Conservation (phyloP, 2,113 vertebrate species). For the Anas platyrhynchos region DNA sequence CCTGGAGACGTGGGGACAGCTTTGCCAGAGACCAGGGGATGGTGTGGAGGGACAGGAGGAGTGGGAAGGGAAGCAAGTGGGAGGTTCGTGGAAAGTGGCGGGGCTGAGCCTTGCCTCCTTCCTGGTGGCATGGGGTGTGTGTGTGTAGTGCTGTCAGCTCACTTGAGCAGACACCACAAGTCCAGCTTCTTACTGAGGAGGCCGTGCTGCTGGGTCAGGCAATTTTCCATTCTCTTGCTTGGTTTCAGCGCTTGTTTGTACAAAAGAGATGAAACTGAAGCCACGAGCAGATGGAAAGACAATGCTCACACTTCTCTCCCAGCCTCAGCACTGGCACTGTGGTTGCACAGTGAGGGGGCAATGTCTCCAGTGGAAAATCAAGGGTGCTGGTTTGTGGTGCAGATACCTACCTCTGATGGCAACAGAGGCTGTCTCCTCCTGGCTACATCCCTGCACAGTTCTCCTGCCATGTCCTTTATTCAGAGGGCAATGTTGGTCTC, state of each 20-base stretch:
- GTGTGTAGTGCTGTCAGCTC: fast-evolving
- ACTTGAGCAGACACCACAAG: fast-evolving
- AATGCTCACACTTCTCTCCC: background rate
- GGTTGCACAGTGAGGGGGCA: background rate
- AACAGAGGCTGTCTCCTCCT: background rate
- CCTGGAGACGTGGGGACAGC: background rate
- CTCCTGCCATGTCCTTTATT: background rate
- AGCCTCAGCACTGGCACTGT: background rate
- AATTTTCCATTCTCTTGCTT: background rate
- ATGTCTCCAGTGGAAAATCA: background rate
- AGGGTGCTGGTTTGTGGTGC: fast-evolving
- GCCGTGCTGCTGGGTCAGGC: background rate
- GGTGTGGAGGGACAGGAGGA: background rate
- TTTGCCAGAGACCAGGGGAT: background rate
- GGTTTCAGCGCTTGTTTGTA: background rate
- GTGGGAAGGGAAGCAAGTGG: fast-evolving
- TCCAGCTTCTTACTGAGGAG: background rate
- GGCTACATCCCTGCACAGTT: fast-evolving
- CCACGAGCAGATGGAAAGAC: background rate
- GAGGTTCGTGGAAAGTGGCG: background rate
- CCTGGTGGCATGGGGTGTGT: fast-evolving
- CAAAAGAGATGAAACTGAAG: background rate
- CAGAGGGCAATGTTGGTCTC: background rate
- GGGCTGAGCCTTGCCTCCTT: background rate
- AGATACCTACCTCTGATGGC: background rate